Evolutionary conservation across 2,797 vertebrate genomes (phyloP), one percentile per base, ranked within the genome.

Genomic region (Serranus cabrilla): DNA sequence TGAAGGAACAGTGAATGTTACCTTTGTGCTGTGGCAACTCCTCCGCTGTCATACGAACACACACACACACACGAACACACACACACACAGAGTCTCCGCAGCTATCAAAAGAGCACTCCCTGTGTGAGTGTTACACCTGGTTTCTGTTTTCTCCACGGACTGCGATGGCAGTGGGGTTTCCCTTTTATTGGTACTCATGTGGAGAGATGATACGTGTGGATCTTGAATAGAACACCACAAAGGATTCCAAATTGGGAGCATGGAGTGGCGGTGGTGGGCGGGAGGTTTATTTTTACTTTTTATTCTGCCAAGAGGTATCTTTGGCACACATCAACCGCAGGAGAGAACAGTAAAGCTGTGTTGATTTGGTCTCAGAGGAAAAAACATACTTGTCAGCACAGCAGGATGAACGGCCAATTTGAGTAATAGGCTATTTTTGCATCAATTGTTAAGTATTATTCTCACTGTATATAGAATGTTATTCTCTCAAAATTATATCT

Each of bases 171-270:
- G 74, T 47, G 66, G 71, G 85, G 78, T 84, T 92, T 90, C 87
- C 76, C 82, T 92, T 94, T 94, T 89, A 92, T 80, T 34, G 88
- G 68, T 91, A 81, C 84, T 94, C 92, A 91, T 87, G 92, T 91
- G 88, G 85, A 93, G 91, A 92, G 88, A 89, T 85, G 89, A 93
- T 93, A 94, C 91, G 93, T 95, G 93, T 92, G 89, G 86, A 79
- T 87, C 65, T 76, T 95, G 93, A 96, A 95, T 94, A 92, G 91
- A 91, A 59, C 25, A 20, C 66, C 79, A 94, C 94, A 94, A 94
- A 93, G 90, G 86, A 83, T 88, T 90, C 84, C 76, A 87, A 89
- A 88, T 88, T 86, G 69, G 82, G 81, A 89, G 78, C 79, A 67
- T 17, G 54, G 34, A 68, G 81, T 58, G 47, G 84, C 2, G 47